Evolutionary conservation across 2,797 vertebrate species (phyloP).

Genomic region (Helostoma temminkii): DNA sequence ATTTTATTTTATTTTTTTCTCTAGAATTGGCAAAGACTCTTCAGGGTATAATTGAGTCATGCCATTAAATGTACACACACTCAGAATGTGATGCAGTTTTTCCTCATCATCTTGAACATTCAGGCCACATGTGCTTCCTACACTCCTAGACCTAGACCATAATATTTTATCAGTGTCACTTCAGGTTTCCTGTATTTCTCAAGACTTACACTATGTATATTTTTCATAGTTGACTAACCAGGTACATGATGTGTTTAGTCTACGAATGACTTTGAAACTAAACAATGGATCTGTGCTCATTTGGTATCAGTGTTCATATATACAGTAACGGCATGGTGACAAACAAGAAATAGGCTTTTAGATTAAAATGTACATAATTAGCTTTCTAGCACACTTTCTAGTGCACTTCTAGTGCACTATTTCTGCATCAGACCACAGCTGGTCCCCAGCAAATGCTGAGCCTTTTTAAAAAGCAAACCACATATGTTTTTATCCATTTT

Average conservation of each 20-base stretch:
- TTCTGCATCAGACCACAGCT: no score
- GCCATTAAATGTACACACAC: constrained; percentile 9
- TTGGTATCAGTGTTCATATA: no score
- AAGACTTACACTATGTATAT: constrained; percentile 1
- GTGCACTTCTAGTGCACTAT: no score
- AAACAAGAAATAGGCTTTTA: no score
- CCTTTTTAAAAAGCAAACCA: no score
- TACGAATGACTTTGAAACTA: neutral
- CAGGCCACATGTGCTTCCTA: neutral
- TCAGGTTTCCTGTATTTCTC: constrained; percentile 9
- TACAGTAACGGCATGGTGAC: no score
- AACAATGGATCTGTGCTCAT: no score
- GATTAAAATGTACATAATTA: no score
- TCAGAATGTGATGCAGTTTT: neutral
- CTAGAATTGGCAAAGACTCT: constrained; percentile 31
- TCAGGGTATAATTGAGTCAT: constrained; percentile 35
- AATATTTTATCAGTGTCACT: constrained; percentile 15
- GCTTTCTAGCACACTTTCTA: no score
- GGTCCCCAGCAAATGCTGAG: no score
- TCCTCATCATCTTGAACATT: no score
- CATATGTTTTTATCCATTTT: no score
- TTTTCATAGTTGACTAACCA: neutral
- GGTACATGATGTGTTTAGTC: neutral
- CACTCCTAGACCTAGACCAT: neutral
- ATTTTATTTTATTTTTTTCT: constrained; percentile 1